A percentile compares a stretch with the other conserved stretches of the same genome.
These are phyloP conservation scores for Ridgeia piscesae DNA, from an alignment of 1,140 invertebrate species.

Conservation along the genomic window DNA sequence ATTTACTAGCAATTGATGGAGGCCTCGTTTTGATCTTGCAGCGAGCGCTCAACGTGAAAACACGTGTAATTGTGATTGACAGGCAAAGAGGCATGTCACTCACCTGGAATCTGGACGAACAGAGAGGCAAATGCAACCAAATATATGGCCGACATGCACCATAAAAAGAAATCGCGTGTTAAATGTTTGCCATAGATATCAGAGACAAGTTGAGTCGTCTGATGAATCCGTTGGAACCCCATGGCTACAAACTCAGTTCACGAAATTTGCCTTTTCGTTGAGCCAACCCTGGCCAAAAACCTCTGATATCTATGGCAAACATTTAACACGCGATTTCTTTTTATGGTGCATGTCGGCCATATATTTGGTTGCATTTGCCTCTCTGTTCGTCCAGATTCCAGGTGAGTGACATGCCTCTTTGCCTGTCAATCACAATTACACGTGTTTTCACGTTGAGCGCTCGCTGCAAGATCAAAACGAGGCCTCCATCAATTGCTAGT, in stretches of 20 bases:
- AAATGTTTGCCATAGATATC: slow-evolving; percentile 7
- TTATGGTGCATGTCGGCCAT: slow-evolving; percentile 71
- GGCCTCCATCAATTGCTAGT: slow-evolving; percentile 3
- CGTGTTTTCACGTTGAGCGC: neutral
- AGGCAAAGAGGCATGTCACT: slow-evolving; percentile 41
- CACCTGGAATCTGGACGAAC: slow-evolving; percentile 78
- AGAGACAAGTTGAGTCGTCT: neutral
- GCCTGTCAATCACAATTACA: neutral
- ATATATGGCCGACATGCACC: slow-evolving; percentile 72
- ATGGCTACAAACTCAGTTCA: neutral
- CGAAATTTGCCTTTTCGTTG: neutral
- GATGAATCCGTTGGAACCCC: neutral
- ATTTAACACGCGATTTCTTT: slow-evolving; percentile 61
- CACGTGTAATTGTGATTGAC: neutral
- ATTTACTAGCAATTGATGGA: slow-evolving; percentile 18
- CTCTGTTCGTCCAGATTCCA: slow-evolving; percentile 76
- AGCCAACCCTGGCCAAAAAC: neutral
- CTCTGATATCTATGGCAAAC: neutral
- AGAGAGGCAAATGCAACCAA: slow-evolving; percentile 76
- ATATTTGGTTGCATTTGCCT: slow-evolving; percentile 75
- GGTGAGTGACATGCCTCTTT: slow-evolving; percentile 64
- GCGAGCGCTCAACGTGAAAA: neutral
- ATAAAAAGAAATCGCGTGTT: slow-evolving; percentile 65
- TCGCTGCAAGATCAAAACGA: neutral
- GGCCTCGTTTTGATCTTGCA: neutral